phyloP scores from a whole-genome alignment of 2,113 vertebrate species.

The Hystrix brachyura region DNA sequence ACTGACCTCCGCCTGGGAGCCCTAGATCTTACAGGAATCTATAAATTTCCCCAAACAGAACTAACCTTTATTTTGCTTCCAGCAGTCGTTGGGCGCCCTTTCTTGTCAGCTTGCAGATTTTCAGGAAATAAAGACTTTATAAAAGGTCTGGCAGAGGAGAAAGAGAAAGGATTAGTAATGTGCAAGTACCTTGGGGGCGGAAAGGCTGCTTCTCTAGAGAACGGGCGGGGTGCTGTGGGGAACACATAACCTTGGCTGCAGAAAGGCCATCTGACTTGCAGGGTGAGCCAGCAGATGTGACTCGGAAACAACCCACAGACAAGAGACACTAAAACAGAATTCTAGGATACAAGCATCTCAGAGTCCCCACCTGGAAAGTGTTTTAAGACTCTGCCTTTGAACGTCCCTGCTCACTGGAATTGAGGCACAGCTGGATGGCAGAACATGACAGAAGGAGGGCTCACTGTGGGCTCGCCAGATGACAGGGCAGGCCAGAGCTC shows the following conservation, averaged over 20 bases:
- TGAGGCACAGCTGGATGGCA: neutral
- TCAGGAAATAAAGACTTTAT: slow-evolving; percentile 97
- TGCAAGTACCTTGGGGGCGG: neutral
- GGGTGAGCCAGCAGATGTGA: neutral
- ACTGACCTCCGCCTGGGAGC: slow-evolving; percentile 21
- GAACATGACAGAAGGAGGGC: neutral
- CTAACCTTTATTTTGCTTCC: slow-evolving; percentile 99
- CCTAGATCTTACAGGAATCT: neutral
- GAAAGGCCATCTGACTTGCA: neutral
- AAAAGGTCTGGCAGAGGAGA: slow-evolving; percentile 91
- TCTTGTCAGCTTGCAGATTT: slow-evolving; percentile 98
- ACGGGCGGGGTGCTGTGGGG: neutral
- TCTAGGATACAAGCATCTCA: neutral
- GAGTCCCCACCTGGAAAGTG: neutral
- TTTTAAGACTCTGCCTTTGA: neutral
- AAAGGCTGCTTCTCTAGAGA: neutral
- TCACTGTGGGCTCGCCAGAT: neutral
- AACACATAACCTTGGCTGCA: neutral
- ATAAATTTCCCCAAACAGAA: slow-evolving; percentile 54
- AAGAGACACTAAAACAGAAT: neutral
- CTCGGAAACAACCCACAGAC: neutral
- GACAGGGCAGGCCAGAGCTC: neutral
- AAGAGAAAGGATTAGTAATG: slow-evolving; percentile 60
- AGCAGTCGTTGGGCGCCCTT: slow-evolving; percentile 97
- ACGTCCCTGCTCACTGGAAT: neutral